Base-by-base conservation (phyloP, 2,888 invertebrate genomes). In the Drosophila paranaensis region DNA sequence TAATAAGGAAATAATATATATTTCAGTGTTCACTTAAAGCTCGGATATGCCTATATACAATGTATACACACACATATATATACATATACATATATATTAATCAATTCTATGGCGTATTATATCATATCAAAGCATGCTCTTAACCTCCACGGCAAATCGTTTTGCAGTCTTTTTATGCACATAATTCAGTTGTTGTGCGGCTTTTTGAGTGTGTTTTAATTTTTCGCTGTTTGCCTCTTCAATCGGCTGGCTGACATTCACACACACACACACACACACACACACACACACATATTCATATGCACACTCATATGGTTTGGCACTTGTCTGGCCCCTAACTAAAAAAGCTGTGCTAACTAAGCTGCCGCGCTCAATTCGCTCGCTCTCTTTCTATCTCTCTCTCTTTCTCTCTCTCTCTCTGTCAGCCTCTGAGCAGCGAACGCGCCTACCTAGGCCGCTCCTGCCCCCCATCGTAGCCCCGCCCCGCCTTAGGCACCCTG, bases 151-250 rank as follows among this genome's bases (percentile, higher is more conserved):
- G 16, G 27, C 53, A 25, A 63, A 71, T 50, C 42, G 57, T 65
- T 79, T 77, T 65, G 61, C 70, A 51, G 54, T 66, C 51, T 68
- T 74, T 51, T 69, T 58, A 54, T 75, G 71, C 71, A 64, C 53
- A 65, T 71, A 77, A 77, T 71, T 77, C 51, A 77, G 58, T 71
- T 75, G 76, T 64, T 76, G 58, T 77, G 72, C 45, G 27, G n/a
- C 20, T 62, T 72, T 77, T 77, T 25, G 77, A 66, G 56, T 27
- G 62, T 35, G 13, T 35, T 53, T 53, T 53, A 39, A 40, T 54
- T 54, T 54, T 33, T 20, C 27, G 60, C 43, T 61, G 69, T 70
- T 69, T 66, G 60, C 40, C 76, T 42, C 63, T 70, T 39, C 33
- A 55, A 43, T 13, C 39, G 51, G 30, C 62, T 71, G 62, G 55